phyloP scores from a whole-genome alignment of 2,888 invertebrate genomes.

The Eilema depressum region DNA sequence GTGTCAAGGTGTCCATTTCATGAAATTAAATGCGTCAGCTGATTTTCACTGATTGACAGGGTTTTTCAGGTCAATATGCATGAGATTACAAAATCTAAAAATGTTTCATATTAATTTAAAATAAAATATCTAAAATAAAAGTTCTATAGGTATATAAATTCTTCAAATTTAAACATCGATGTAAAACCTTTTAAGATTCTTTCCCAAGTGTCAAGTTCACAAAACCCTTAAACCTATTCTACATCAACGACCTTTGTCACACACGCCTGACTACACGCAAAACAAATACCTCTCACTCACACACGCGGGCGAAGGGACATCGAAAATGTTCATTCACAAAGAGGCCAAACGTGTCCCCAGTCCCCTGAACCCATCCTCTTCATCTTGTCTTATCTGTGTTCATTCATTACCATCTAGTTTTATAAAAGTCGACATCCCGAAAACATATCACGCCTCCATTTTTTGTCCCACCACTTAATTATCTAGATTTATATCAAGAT shows the following conservation, averaged over 20 bases:
- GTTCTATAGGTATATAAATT: conserved; percentile 10
- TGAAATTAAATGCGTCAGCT: no score
- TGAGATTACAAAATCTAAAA: no score
- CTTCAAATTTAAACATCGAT: conserved; percentile 33
- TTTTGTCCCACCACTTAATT: conserved; percentile 86
- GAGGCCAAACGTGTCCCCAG: conserved; percentile 73
- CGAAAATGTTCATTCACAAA: conserved; percentile 77
- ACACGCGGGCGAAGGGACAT: conserved; percentile 50
- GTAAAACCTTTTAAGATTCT: conserved; percentile 43
- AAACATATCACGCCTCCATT: conserved; percentile 84
- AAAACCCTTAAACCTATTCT: conserved; percentile 52
- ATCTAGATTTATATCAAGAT: conserved; percentile 85
- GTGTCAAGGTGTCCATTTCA: no score
- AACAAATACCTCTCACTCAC: conserved; percentile 61
- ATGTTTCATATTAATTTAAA: no score
- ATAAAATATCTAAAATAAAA: no score
- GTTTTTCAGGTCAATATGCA: no score
- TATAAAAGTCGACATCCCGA: conserved; percentile 84
- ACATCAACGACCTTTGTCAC: conserved; percentile 60
- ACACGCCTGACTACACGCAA: conserved; percentile 59
- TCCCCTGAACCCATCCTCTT: conserved; percentile 76
- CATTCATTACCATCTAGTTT: conserved; percentile 86
- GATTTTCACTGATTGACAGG: no score
- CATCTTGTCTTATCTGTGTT: conserved; percentile 82
- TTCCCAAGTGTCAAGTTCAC: conserved; percentile 42